Percentiles rank a stretch among this genome's conserved stretches.
Conservation (phyloP, 2,888 invertebrate species). For the Flexamia atlantica region DNA sequence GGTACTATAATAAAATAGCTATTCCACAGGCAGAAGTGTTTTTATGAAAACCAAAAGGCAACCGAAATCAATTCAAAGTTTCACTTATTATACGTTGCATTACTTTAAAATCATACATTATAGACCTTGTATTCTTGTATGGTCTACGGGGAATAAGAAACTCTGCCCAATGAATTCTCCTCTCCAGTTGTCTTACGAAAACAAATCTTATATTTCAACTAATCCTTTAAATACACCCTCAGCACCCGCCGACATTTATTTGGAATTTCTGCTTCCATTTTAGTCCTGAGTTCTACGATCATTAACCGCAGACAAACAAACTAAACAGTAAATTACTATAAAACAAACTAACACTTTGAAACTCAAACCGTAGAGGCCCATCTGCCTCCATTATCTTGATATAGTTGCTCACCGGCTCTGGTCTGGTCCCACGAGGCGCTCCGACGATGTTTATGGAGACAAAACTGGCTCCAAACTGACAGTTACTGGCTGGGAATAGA, state of each 20-base stretch:
- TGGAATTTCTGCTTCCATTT: neutral
- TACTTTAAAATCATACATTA: too few species aligned
- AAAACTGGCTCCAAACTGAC: neutral
- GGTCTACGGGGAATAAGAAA: too few species aligned
- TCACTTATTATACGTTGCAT: too few species aligned
- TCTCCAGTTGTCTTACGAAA: too few species aligned
- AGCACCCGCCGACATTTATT: neutral
- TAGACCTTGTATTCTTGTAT: too few species aligned
- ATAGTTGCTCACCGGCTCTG: conserved; percentile 1
- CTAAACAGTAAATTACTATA: conserved; percentile 36
- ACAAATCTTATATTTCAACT: too few species aligned
- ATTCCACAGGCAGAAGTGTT: too few species aligned
- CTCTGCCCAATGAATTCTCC: too few species aligned
- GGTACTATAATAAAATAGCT: too few species aligned
- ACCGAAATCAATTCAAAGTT: too few species aligned
- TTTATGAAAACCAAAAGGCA: too few species aligned
- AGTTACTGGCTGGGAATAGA: neutral
- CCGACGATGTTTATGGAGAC: neutral
- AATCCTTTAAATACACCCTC: too few species aligned
- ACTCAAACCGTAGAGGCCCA: conserved; percentile 12
- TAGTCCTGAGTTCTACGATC: neutral
- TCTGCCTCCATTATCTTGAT: conserved; percentile 40
- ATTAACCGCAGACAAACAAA: conserved; percentile 35
- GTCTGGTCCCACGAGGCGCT: neutral
- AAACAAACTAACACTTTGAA: conserved; percentile 43